Base-by-base conservation (phyloP, 2,888 invertebrate genomes). In the Zygaena filipendulae region DNA sequence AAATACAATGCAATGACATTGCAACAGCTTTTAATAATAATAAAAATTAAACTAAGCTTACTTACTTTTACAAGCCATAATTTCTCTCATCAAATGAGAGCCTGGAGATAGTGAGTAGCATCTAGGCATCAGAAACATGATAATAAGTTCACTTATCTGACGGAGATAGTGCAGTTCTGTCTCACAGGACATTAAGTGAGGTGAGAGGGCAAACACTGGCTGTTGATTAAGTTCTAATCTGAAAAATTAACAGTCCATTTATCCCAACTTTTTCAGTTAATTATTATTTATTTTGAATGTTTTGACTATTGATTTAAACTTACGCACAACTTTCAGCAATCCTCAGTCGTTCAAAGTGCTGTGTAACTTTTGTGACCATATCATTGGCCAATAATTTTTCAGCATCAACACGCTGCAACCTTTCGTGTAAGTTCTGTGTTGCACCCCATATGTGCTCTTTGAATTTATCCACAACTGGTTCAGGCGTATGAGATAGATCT, bases 361-460 rank as follows among this genome's bases (percentile, higher is more conserved):
- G 84, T 7, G 91, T 90, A 13, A 94, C 85, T 59, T 87, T 88
- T 36, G 85, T 86, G 2, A 92, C 87, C 81, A 94, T 87, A 58
- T 91, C 92, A 52, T 85, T 87, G 2, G 93, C 92, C 31, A 94
- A 83, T 29, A 95, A 74, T 63, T 90, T 91, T 27, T 92, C 88
- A 33, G 89, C 87, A 72, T 95, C 93, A 21, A 95, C 83, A 49
- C 87, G 84, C 4, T 84, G 75, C 20, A 92, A 70, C 43, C 91
- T 83, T 32, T 88, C 88, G 51, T 90, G 87, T 22, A 94, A 64
- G 41, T 67, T 77, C 52, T 88, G 88, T 40, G 93, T 83, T 11
- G 88, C 88, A 38, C 87, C 86, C 93, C 94, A 93, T 26, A 91
- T 67, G 59, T 95, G 92, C 50, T 90, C 90, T 41, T 90, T 89